Evolutionary conservation across 2,888 invertebrate species (phyloP), one percentile per base, ranked within the genome.

Genomic region (Tetanocera ferruginea): DNA sequence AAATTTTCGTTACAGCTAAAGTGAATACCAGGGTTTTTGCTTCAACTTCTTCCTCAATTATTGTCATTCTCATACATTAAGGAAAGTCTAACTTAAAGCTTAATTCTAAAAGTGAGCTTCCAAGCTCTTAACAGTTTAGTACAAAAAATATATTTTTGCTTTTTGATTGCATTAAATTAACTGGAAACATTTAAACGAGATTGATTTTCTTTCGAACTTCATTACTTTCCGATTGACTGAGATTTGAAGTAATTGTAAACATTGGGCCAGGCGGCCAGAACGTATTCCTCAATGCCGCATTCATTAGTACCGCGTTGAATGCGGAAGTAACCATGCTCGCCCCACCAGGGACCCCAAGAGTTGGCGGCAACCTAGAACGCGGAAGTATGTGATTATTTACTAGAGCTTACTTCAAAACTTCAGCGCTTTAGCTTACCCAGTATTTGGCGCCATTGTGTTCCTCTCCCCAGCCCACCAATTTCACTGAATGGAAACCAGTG

Each of bases 311-410:
- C 98, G 77, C 95, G 93, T 5, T 92, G 89, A 84, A 98, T 98
- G 79, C 94, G 93, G 93, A 98, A 98, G 87, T 93, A 95, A 0
- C 98, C 98, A 80, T 93, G 91, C 87, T 98, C 97, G 11, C 98
- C 98, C 98, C 98, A 98, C 82, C 93, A 91, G 0, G 89, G 86
- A 9, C 98, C 98, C 98, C 98, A 98, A 49, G 97, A 97, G 90
- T 98, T 98, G 67, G 96, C 96, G 60, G 95, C 96, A 86, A 96
- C 92, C 98, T 98, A 91, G 5, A 91, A 90, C 78, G 81, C 72
- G 57, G 3, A 49, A 55, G 37, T n/a, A 69, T 78, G 55, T 37
- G 11, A 4, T 66, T 76, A 49, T 34, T 78, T 43, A 49, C 6
- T 28, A 71, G 8, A 1, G 9, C 14, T 2, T 62, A 31, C n/a